Conservation (phyloP, 1,140 invertebrate species). For the Gyrodactylus bullatarudis region DNA sequence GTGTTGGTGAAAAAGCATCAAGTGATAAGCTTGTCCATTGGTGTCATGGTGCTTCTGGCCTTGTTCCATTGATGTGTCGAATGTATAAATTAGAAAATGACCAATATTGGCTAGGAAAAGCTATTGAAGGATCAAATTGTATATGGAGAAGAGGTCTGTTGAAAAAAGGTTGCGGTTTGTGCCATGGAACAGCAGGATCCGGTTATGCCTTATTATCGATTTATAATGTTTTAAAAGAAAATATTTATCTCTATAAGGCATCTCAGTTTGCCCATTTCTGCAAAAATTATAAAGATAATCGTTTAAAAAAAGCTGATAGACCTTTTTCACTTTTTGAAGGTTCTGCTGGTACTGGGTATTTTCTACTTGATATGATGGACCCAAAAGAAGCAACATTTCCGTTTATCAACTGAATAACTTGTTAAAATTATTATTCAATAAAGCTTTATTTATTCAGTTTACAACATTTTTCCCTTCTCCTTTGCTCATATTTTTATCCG, state of each 20-base stretch:
- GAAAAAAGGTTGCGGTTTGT: conserved; percentile 54
- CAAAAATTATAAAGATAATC: not conserved
- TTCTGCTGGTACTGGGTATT: conserved; percentile 21
- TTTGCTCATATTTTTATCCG: no score
- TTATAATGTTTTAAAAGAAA: conserved; percentile 39
- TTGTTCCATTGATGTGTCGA: conserved; percentile 35
- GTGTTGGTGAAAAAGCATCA: conserved; percentile 27
- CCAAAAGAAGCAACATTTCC: conserved; percentile 26
- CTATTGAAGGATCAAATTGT: conserved; percentile 34
- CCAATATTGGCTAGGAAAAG: conserved; percentile 34
- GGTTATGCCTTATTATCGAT: conserved; percentile 48
- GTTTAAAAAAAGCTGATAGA: not conserved
- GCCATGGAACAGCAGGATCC: conserved; percentile 64
- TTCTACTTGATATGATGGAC: conserved; percentile 26
- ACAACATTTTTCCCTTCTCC: no score
- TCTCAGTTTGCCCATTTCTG: not conserved
- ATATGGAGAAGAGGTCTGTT: conserved; percentile 51
- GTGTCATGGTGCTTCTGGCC: conserved; percentile 71
- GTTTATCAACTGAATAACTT: conserved; percentile 11
- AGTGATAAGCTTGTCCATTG: conserved; percentile 53
- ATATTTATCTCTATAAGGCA: conserved; percentile 35
- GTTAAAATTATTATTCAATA: no score
- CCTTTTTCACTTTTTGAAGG: conserved; percentile 8
- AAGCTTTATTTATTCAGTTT: no score
- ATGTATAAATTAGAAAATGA: conserved; percentile 37